phyloP scores from a whole-genome alignment of 1,140 invertebrate species.

The Myzus persicae region DNA sequence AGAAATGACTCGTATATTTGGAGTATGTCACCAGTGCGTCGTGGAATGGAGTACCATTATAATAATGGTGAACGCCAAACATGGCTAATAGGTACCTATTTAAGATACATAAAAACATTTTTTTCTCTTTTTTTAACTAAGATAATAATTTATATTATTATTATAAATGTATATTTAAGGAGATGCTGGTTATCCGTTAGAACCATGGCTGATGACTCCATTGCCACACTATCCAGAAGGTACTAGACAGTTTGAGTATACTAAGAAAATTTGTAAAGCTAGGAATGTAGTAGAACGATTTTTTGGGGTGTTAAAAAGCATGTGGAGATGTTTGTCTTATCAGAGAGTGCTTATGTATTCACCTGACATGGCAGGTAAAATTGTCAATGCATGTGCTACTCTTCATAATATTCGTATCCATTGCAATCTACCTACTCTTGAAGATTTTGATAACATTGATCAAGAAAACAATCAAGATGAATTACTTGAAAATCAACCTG shows the following conservation, averaged over 20 bases:
- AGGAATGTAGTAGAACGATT: conserved; percentile 36
- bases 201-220: conserved; percentile 60
- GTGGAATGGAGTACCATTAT: conserved; percentile 33
- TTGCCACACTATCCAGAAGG: conserved; percentile 48
- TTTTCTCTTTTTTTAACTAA: too few relatives aligned
- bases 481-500: too few relatives aligned
- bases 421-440: background rate
- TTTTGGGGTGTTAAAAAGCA: conserved; percentile 60
- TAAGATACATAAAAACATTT: background rate
- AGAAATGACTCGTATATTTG: conserved; percentile 61
- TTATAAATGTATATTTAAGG: background rate
- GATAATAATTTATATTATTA: background rate
- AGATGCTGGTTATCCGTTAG: conserved; percentile 60
- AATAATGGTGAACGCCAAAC: conserved; percentile 2
- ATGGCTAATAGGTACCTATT: conserved; percentile 50
- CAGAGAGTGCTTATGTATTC: conserved; percentile 60
- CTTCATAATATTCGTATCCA: conserved; percentile 61
- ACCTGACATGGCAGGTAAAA: conserved; percentile 58
- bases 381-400: conserved; percentile 60
- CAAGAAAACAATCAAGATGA: too few relatives aligned
- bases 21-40: conserved; percentile 57
- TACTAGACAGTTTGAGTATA: conserved; percentile 55
- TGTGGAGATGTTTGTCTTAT: conserved; percentile 60
- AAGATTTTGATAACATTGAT: too few relatives aligned
- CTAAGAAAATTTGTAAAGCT: background rate